Conservation (phyloP, 2,888 invertebrate species). For the Caenorhabditis drosophilae region DNA sequence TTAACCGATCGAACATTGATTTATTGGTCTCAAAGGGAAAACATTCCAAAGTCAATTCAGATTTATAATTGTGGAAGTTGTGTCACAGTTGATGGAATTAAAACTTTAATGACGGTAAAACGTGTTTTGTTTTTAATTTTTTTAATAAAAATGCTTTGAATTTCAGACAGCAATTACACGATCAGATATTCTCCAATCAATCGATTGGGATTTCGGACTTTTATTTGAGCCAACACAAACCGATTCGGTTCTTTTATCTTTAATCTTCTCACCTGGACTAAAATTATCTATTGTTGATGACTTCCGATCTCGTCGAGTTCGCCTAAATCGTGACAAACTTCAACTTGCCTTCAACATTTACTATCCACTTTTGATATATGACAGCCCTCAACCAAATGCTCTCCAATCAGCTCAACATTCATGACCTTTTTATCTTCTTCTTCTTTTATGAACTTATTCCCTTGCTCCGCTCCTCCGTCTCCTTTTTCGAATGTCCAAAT, state of each 20-base stretch:
- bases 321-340: not conserved
- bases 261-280: constrained; percentile 20
- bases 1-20: constrained; percentile 35
- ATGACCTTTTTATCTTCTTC: too few species aligned
- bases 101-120: constrained; percentile 12
- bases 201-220: constrained; percentile 37
- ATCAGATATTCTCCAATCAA: not conserved
- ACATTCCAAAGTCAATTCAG: constrained; percentile 7
- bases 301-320: constrained; percentile 22
- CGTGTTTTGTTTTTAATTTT: not conserved
- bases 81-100: constrained; percentile 25
- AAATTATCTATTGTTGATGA: constrained; percentile 15
- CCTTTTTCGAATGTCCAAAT: too few species aligned
- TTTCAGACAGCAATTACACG: not conserved
- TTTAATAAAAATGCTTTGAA: not conserved
- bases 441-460: too few species aligned
- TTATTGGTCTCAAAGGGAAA: constrained; percentile 14
- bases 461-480: too few species aligned
- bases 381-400: too few species aligned
- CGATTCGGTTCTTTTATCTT: constrained; percentile 13
- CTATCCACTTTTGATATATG: not conserved
- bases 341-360: constrained; percentile 2
- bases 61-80: constrained; percentile 20
- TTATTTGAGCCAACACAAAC: constrained; percentile 12
- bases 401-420: too few species aligned